Percentiles rank a stretch among this genome's conserved stretches.
These are phyloP conservation scores for Ypsolopha sequella DNA, from an alignment of 2,888 invertebrate species.

Conservation along the genomic window DNA sequence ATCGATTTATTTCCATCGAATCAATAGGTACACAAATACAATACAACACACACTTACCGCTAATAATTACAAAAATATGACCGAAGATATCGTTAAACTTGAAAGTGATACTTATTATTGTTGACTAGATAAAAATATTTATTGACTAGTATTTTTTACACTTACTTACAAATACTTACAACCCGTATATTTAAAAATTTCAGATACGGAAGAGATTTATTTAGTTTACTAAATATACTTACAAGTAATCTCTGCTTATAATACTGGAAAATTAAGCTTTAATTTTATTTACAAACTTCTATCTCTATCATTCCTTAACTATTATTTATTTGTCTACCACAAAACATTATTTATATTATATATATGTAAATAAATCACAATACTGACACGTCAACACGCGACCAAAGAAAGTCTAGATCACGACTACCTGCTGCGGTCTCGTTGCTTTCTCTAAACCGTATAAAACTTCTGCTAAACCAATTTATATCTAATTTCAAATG, in stretches of 20 bases:
- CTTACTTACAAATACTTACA: neutral
- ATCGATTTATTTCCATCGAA: slow-evolving; percentile 1
- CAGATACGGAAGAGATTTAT: neutral
- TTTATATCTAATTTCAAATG: too few species aligned
- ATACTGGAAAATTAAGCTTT: too few species aligned
- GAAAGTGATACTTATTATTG: neutral
- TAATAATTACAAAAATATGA: slow-evolving; percentile 3
- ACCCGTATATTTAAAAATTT: neutral
- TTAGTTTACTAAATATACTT: neutral
- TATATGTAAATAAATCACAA: neutral
- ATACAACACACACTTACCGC: neutral
- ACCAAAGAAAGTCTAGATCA: neutral
- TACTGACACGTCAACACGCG: neutral
- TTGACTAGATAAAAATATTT: too few species aligned
- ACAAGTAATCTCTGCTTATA: neutral
- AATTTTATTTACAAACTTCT: too few species aligned
- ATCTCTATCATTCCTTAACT: too few species aligned
- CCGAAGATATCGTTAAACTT: neutral
- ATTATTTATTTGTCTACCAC: slow-evolving; percentile 2
- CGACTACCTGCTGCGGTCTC: neutral
- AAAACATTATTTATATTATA: neutral
- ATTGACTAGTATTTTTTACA: neutral
- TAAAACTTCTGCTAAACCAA: too few species aligned
- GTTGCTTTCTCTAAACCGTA: neutral
- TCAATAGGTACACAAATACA: neutral